Percentiles rank a stretch among this genome's conserved stretches.
These are phyloP conservation scores for Globicephala melas DNA, from an alignment of 2,113 vertebrate species.

Conservation along the genomic window DNA sequence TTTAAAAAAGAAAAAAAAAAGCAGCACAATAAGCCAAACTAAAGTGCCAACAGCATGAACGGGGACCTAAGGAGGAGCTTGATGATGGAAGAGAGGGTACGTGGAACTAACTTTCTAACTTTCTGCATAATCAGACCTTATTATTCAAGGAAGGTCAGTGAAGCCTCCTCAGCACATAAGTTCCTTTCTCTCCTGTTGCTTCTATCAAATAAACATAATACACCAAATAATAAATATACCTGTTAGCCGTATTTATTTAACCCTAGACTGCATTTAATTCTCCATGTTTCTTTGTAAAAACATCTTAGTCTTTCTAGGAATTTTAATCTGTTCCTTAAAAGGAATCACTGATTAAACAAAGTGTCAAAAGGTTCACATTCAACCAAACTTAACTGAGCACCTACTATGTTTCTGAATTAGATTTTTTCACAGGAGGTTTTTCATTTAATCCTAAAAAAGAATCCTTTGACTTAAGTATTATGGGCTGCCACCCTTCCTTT, in stretches of 20 bases:
- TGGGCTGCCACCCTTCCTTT: background rate
- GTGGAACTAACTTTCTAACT: background rate
- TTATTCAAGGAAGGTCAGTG: background rate
- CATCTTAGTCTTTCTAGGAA: background rate
- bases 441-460: constrained; percentile 35
- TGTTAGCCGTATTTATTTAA: background rate
- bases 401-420: constrained; percentile 6
- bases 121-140: background rate
- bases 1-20: background rate
- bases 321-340: constrained; percentile 14
- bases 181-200: background rate
- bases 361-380: background rate
- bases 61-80: background rate
- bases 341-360: constrained; percentile 8
- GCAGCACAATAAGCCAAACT: background rate
- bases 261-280: background rate
- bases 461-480: background rate
- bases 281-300: constrained; percentile 23
- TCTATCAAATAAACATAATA: constrained; percentile 14
- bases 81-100: background rate
- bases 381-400: background rate
- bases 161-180: background rate
- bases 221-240: background rate
- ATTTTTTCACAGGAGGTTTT: constrained; percentile 1
- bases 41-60: background rate